Base-by-base conservation (phyloP, 2,888 invertebrate species). In the Octodonta nipae region DNA sequence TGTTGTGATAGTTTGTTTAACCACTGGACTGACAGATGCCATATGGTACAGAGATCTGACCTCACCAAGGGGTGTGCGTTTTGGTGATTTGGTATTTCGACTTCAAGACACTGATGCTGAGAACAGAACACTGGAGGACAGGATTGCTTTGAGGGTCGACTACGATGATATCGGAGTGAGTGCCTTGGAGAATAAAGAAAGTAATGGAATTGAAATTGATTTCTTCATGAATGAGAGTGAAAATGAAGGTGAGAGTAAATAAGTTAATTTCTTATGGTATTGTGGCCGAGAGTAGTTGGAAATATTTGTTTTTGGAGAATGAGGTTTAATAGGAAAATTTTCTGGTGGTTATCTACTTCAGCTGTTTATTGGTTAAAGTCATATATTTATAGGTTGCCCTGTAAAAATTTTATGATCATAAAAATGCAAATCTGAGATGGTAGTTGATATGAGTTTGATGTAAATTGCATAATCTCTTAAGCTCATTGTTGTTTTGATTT, bases 61-160 rank as follows among this genome's bases (percentile, higher is more conserved):
- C 12, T 47, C 49, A 1, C 46, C 46, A 2, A 45, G 42, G 29
- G 55, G 54, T 10, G 40, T 50, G 35, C 38, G 52, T 8, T 34
- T 58, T 11, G 54, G 54, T 8, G 40, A 49, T 34, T 58, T 22
- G 41, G n/a, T 41, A 13, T 36, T 59, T 17, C 50, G 49, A 24
- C 32, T 59, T 12, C 46, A 54, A 31, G 47, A 51, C 30, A 44
- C 44, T 1, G 46, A 49, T 29, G 30, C 33, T n/a, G 37, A 39
- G 31, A 42, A 51, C 33, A 39, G 64, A 31, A 64, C 65, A 17
- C 58, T 69, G 40, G 50, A 72, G 30, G 66, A 67, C 27, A 61
- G 63, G 25, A 64, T 71, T 44, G 68, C 69, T 15, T 54, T 74
- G 34, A 65, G 66, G 40, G 60, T 71, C 46, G 69, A 71, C 45